Base-by-base conservation (phyloP, 2,113 vertebrate species). In the Misgurnus mizolepis region DNA sequence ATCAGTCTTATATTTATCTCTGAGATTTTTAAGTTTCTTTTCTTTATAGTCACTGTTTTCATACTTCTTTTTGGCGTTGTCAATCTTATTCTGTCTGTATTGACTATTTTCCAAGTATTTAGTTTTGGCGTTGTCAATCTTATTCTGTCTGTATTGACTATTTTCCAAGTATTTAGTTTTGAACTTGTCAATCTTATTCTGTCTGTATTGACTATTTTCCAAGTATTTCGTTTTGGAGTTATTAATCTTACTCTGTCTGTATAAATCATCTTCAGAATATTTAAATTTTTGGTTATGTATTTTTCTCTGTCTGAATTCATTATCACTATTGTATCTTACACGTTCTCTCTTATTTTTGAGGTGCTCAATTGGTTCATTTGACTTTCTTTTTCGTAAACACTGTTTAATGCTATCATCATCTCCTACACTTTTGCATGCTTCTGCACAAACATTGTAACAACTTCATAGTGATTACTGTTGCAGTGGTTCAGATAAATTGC, bases 381-480 rank as follows among this genome's bases (percentile, higher is more conserved):
- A 15, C 8, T 72, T 72, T 53, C 45, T 56, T 60, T 40, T 67
- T 5, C 50, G 49, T 41, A 71, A 71, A 53, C 9, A 15, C 17
- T 1, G 11, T 2, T 15, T 69, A 11, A 22, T 40, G 2, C 12
- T 58, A 10, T 18, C 18, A 62, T 61, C 43, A 17, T 3, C 41
- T 1, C 43, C 18, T 6, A 9, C 14, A 62, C 17, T 0, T 1
- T n/a, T 43, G 18, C 72, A 81, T 4, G 4, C 11, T 64, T 39
- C 12, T 55, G 74, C 43, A 53, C 80, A 81, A 50, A 68, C 18
- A 18, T 40, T 65, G 17, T 17, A 43, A 67, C 40, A 43, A 67
- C 15, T 43, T 67, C 64, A 43, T 43, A 67, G 40, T 67, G 64
- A 67, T 67, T 67, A 17, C 40, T 40, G 43, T 67, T 67, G 15